Evolutionary conservation across 2,888 invertebrate species (phyloP).

Genomic region (Stenchaetothrips biformis): DNA sequence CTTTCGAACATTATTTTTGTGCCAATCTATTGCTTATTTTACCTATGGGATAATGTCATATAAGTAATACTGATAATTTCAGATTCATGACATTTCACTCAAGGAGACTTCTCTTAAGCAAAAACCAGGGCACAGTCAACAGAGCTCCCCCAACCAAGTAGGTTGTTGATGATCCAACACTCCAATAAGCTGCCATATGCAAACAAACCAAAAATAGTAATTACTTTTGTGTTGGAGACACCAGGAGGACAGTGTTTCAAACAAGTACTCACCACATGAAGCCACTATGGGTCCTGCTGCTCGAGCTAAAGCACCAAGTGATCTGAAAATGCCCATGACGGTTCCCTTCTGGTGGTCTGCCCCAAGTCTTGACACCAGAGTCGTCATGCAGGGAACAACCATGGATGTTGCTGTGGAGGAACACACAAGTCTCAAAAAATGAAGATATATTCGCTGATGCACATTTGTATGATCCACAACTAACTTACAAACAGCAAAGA

Average conservation of each 20-base stretch:
- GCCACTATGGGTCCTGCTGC: conserved; percentile 87
- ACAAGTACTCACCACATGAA: conserved; percentile 60
- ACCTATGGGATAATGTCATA: neutral
- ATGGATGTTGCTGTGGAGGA: conserved; percentile 69
- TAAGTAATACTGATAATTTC: neutral
- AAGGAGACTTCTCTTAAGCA: conserved; percentile 36
- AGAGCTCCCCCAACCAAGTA: conserved; percentile 74
- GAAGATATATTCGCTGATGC: neutral
- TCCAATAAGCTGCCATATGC: conserved; percentile 73
- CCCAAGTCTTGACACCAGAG: conserved; percentile 81
- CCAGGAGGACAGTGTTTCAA: conserved; percentile 27
- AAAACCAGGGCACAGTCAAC: conserved; percentile 62
- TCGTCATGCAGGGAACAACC: conserved; percentile 92
- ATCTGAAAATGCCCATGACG: conserved; percentile 89
- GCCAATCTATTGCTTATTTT: no score
- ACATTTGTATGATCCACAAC: neutral
- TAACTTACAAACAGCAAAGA: conserved; percentile 85
- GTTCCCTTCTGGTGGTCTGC: conserved; percentile 81
- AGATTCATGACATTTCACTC: neutral
- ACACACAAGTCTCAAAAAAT: conserved; percentile 29
- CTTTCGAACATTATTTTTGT: no score
- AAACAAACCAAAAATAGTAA: conserved; percentile 43
- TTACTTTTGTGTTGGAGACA: conserved; percentile 11
- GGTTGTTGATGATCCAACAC: conserved; percentile 74
- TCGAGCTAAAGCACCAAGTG: conserved; percentile 88